These are phyloP conservation scores for Poecilia latipinna DNA, from an alignment of 2,113 vertebrate genomes.

Conservation along the genomic window DNA sequence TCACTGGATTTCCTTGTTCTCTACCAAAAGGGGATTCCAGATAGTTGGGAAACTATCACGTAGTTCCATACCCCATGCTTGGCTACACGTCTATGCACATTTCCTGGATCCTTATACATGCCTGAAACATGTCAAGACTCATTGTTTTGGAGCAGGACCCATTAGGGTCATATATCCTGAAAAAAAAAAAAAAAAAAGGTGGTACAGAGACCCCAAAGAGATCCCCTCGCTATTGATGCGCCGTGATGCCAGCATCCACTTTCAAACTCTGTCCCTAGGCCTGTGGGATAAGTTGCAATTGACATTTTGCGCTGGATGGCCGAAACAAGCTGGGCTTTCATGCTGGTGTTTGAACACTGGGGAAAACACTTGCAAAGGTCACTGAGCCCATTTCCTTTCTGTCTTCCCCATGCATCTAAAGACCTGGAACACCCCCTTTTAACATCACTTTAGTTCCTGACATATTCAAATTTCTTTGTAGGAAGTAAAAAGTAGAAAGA, in stretches of 20 bases:
- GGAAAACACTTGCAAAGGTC: slow-evolving; percentile 84
- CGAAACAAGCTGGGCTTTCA: slow-evolving; percentile 85
- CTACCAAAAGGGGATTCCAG: slow-evolving; percentile 54
- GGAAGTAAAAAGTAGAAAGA: slow-evolving; percentile 52
- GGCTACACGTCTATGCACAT: slow-evolving; percentile 6
- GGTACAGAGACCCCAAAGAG: slow-evolving; percentile 62
- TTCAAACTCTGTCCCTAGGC: slow-evolving; percentile 79
- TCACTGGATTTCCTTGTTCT: slow-evolving; percentile 46
- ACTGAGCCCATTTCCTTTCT: slow-evolving; percentile 85
- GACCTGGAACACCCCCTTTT: slow-evolving; percentile 74
- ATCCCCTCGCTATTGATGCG: slow-evolving; percentile 65
- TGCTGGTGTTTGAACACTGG: slow-evolving; percentile 84
- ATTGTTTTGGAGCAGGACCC: slow-evolving; percentile 9
- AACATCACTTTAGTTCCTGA: slow-evolving; percentile 68
- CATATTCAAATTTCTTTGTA: slow-evolving; percentile 66
- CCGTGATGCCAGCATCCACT: slow-evolving; percentile 79
- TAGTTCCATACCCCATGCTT: slow-evolving; percentile 22
- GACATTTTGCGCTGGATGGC: slow-evolving; percentile 83
- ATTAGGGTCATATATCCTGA: slow-evolving; percentile 12
- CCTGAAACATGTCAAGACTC: slow-evolving; percentile 12
- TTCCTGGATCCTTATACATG: slow-evolving; percentile 23
- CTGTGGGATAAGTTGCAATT: slow-evolving; percentile 84
- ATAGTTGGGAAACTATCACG: background rate
- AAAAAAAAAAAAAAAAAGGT: slow-evolving; percentile 16
- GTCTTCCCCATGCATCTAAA: slow-evolving; percentile 70